These are phyloP conservation scores for Thecophora atra DNA, from an alignment of 2,888 invertebrate genomes.

Conservation along the genomic window DNA sequence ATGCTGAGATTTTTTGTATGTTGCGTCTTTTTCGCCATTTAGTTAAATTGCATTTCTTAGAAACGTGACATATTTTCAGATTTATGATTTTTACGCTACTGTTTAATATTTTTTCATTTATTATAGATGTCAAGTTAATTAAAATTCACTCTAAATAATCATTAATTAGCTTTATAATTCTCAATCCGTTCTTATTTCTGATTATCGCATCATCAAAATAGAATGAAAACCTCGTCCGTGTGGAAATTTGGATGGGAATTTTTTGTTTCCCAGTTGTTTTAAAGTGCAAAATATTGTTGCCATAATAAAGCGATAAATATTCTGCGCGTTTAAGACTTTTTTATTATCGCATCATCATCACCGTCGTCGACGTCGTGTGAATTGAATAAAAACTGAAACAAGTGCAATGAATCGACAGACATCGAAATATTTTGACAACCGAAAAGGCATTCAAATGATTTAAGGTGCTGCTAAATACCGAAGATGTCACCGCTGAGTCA, in stretches of 20 bases:
- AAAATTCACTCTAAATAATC: neutral
- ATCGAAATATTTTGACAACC: slow-evolving; percentile 29
- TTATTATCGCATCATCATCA: neutral
- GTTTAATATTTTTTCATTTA: slow-evolving; percentile 1
- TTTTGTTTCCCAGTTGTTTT: neutral
- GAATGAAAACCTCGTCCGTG: no score
- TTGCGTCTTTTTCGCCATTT: slow-evolving; percentile 8
- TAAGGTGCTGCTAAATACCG: slow-evolving; percentile 12
- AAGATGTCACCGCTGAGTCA: slow-evolving; percentile 29
- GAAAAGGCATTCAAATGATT: slow-evolving; percentile 5
- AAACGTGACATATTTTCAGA: slow-evolving; percentile 7
- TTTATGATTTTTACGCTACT: neutral
- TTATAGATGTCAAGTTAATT: neutral
- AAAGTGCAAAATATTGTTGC: neutral
- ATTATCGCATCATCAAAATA: neutral
- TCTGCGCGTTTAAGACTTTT: neutral
- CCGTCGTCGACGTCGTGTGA: neutral
- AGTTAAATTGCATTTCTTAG: neutral
- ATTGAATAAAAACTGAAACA: slow-evolving; percentile 5
- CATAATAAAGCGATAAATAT: no score
- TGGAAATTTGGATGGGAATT: no score
- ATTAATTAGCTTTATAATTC: neutral
- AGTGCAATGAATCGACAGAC: neutral
- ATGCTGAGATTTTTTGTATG: neutral
- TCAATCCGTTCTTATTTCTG: neutral